Evolutionary conservation across 2,113 vertebrate genomes (phyloP), one percentile per base, ranked within the genome.

Genomic region (Harpagus bidentatus): DNA sequence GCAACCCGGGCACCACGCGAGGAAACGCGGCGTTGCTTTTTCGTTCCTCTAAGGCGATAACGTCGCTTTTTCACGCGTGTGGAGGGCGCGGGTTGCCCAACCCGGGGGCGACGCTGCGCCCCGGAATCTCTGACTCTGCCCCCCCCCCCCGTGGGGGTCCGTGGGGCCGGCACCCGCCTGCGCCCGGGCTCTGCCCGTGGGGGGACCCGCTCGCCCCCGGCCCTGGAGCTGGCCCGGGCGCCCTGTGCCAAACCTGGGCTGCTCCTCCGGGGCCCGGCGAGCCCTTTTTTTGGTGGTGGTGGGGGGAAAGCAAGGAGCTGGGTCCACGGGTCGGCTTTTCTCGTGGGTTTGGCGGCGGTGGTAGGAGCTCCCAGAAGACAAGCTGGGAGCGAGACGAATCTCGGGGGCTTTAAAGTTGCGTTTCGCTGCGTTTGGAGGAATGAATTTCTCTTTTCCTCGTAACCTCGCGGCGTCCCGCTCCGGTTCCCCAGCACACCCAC

Each of bases 131-230:
- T 7, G 29, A 2, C 29, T 32, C 21, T 13, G 20, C 2, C 6
- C 9, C 9, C 14, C 17, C 6, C 7, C 19, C n/a, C 14, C 17
- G 20, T 4, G 36, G 5, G 36, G 16, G 34, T 17, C 22, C 18
- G 17, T 13, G 32, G 29, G 63, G 6, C 26, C 11, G 18, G 58
- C 34, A 20, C 48, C 48, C 34, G 29, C 42, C 31, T 11, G 22
- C 1, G 0, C 29, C 19, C 18, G n/a, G 38, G 62, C 36, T 17
- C 23, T 23, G 3, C 3, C 42, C 17, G 10, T 2, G 31, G 22
- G 20, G 36, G 20, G 7, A 42, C 23, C 52, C 16, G 4, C 32
- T 28, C 14, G 36, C 40, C 40, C 36, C 23, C 4, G n/a, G 48
- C 29, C 28, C 48, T 12, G 43, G 53, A 32, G 36, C 67, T 34